Evolutionary conservation across 2,797 vertebrate species (phyloP), one percentile per base, ranked within the genome.

Genomic region (Parauchenoglanis ngamensis): DNA sequence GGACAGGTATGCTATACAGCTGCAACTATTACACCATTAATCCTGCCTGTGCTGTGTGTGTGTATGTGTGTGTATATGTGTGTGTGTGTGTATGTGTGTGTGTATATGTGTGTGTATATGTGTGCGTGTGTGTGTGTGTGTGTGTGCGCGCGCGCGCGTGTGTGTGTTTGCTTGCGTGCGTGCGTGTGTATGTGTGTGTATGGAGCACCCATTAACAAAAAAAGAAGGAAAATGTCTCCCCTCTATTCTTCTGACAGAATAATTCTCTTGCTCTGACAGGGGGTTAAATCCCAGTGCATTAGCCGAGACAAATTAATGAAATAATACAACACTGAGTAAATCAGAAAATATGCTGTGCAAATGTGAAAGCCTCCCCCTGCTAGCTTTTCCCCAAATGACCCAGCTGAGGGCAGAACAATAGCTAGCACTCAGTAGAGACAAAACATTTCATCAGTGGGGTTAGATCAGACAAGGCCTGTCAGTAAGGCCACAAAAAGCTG

Each of bases 401-500:
- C 87, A 89, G 40, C 77, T 88, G 88, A 87, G 90, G 87, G 61
- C 89, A 73, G 87, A 90, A 90, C 88, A 93, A 90, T 91, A 76
- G 84, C 79, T 83, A 70, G 85, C 89, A 86, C 75, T 86, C 80
- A 88, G 84, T 78, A 84, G 81, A 90, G 94, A 95, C 94, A 95
- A 95, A 94, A 93, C 95, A 95, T 95, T 96, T 95, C 94, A 96
- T 96, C 93, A 95, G 54, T 68, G 67, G 79, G 83, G 87, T 90
- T 90, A 88, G 84, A 88, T 86, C 87, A 90, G 90, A 90, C 87
- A 93, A 94, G 88, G 84, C 87, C 89, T 84, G 79, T 88, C 87
- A 81, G 88, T 94, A 94, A 94, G 93, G 93, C 93, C 91, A 93
- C 94, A 93, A 94, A 95, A 96, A 96, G 93, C 94, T 93, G 92